phyloP scores from a whole-genome alignment of 2,797 vertebrate genomes.

The Dipus sagitta region DNA sequence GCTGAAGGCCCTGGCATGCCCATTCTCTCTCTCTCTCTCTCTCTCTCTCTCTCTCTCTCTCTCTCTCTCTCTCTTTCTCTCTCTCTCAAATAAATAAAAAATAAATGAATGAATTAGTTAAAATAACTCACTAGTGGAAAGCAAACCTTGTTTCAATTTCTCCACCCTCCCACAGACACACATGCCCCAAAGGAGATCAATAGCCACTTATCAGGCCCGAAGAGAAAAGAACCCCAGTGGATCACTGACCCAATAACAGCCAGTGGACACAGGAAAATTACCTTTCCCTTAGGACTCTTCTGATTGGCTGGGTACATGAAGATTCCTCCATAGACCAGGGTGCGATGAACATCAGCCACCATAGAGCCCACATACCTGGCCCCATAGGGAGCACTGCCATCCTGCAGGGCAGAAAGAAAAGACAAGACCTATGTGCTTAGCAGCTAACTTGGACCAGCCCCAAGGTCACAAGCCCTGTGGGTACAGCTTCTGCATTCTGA shows the following conservation, averaged over 20 bases:
- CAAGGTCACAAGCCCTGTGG: not conserved
- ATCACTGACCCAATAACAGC: not conserved
- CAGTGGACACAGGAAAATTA: slow-evolving; percentile 76
- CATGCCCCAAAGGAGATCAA: not conserved
- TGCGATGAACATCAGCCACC: slow-evolving; percentile 98
- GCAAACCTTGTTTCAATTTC: not conserved
- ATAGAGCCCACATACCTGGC: slow-evolving; percentile 98
- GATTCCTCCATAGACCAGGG: slow-evolving; percentile 96
- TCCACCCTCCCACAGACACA: not conserved
- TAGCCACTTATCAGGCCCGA: not conserved
- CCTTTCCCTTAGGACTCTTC: slow-evolving; percentile 99
- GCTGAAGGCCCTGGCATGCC: no score
- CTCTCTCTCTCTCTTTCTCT: no score
- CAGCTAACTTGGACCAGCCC: not conserved
- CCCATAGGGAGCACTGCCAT: slow-evolving; percentile 94
- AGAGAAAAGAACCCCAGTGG: not conserved
- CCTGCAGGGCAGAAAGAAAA: slow-evolving; percentile 87
- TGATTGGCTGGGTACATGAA: slow-evolving; percentile 99
- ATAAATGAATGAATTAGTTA: no score
- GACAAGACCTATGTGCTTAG: not conserved
- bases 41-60: no score
- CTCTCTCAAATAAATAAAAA: no score
- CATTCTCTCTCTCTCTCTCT: no score
- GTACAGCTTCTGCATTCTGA: not conserved
- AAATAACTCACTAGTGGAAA: not conserved